Conservation (phyloP, 2,113 vertebrate species). For the Serilophus lunatus region DNA sequence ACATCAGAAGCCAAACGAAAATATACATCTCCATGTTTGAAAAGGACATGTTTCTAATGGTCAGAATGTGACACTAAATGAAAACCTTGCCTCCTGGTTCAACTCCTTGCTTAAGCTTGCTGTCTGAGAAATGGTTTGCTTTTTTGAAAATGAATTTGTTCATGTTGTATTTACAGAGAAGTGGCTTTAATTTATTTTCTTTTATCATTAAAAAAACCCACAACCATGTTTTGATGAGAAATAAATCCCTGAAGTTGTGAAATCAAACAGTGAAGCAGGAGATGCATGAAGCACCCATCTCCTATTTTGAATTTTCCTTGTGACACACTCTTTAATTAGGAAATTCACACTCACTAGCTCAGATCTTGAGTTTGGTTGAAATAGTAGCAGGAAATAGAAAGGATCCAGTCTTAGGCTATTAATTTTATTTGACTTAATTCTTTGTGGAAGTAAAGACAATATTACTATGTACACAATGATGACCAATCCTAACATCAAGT, state of each 20-base stretch:
- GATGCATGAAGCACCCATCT: neutral
- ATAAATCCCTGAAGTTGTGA: neutral
- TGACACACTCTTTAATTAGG: neutral
- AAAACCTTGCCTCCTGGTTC: neutral
- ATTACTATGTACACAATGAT: neutral
- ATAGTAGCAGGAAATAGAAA: neutral
- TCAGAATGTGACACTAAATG: neutral
- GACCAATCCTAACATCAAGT: neutral
- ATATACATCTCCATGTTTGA: neutral
- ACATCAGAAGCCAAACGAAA: neutral
- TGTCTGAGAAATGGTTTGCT: neutral
- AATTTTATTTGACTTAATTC: neutral
- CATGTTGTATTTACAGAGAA: neutral
- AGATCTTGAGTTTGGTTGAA: neutral
- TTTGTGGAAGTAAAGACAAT: neutral
- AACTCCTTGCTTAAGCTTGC: neutral
- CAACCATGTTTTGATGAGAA: neutral
- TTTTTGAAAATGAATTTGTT: neutral
- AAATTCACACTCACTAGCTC: neutral
- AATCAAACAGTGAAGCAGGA: neutral
- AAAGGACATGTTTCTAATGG: neutral
- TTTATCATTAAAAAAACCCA: neutral
- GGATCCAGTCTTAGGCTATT: neutral
- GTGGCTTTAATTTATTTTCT: neutral
- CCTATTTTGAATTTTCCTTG: neutral